Percentiles rank a stretch among this genome's conserved stretches.
These are phyloP conservation scores for Chromobotia macracanthus DNA, from an alignment of 2,797 vertebrate species.

Conservation along the genomic window DNA sequence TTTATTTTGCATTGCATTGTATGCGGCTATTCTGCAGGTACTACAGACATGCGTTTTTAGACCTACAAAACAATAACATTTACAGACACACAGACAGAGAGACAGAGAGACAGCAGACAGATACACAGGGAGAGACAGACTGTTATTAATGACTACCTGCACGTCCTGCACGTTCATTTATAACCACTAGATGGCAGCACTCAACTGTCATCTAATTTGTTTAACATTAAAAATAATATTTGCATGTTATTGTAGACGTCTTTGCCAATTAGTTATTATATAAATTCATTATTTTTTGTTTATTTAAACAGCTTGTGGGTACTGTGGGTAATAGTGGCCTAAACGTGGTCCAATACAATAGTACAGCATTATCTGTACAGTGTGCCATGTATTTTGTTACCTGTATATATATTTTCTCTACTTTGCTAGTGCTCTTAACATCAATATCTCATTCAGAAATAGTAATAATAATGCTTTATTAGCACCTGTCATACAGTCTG, in stretches of 20 bases:
- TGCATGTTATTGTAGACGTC: too few relatives aligned
- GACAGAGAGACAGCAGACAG: too few relatives aligned
- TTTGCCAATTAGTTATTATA: too few relatives aligned
- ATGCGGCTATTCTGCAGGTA: too few relatives aligned
- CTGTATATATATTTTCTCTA: too few relatives aligned
- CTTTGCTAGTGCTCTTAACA: neutral
- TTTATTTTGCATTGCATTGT: too few relatives aligned
- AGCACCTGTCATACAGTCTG: conserved; percentile 35
- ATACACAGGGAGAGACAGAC: too few relatives aligned
- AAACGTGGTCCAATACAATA: neutral
- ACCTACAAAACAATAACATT: neutral
- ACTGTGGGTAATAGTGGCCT: neutral
- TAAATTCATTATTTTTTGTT: too few relatives aligned
- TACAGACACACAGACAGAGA: neutral
- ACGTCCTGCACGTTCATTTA: neutral
- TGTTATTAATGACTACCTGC: too few relatives aligned
- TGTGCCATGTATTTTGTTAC: neutral
- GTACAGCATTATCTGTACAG: neutral
- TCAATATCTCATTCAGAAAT: conserved; percentile 19
- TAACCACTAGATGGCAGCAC: neutral
- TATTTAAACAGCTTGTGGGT: too few relatives aligned
- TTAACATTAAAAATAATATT: neutral
- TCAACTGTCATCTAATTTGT: neutral
- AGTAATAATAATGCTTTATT: conserved; percentile 37
- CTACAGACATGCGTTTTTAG: too few relatives aligned